phyloP scores from a whole-genome alignment of 2,113 vertebrate genomes.

The Pleuronectes platessa region DNA sequence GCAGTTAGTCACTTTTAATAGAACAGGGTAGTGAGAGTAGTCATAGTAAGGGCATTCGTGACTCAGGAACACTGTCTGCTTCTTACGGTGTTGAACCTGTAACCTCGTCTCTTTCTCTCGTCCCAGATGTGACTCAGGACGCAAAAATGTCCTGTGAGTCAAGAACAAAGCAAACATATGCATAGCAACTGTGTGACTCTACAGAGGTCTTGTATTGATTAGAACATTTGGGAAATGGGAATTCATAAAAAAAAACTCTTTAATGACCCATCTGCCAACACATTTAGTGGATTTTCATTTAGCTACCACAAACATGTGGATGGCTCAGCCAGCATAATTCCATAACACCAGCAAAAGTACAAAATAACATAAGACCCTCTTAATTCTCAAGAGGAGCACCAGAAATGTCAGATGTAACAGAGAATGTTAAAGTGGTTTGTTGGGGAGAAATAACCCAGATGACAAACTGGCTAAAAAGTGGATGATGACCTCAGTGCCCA shows the following conservation, averaged over 20 bases:
- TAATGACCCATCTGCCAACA: constrained; percentile 66
- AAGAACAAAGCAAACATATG: constrained; percentile 74
- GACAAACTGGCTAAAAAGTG: constrained; percentile 62
- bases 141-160: constrained; percentile 75
- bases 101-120: constrained; percentile 42
- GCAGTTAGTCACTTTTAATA: constrained; percentile 64
- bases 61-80: constrained; percentile 65
- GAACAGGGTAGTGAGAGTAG: constrained; percentile 32
- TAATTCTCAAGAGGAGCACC: constrained; percentile 56
- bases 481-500: constrained; percentile 61
- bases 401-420: constrained; percentile 61
- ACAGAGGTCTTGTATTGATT: constrained; percentile 72
- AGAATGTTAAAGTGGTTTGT: constrained; percentile 51
- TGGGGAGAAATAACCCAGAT: constrained; percentile 60
- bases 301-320: constrained; percentile 68
- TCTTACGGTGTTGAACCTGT: constrained; percentile 53
- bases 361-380: constrained; percentile 38
- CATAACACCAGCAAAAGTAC: constrained; percentile 42
- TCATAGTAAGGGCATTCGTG: constrained; percentile 61
- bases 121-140: constrained; percentile 74
- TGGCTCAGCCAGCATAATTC: constrained; percentile 42
- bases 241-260: constrained; percentile 1
- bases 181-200: constrained; percentile 72
- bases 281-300: constrained; percentile 53
- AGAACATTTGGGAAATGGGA: constrained; percentile 63